These are phyloP conservation scores for Pimephales promelas DNA, from an alignment of 2,113 vertebrate genomes.

Conservation along the genomic window DNA sequence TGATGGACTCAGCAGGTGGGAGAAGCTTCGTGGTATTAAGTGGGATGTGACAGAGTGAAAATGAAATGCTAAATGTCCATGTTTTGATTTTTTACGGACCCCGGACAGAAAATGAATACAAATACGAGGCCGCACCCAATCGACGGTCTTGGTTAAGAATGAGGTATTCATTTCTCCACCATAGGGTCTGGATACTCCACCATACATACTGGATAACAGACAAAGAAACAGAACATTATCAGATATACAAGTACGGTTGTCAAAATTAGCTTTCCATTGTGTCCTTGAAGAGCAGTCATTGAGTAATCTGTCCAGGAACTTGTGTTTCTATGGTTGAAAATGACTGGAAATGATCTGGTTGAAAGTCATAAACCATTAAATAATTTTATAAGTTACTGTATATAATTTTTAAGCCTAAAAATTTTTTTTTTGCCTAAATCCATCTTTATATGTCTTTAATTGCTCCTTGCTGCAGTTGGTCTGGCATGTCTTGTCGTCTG, in stretches of 20 bases:
- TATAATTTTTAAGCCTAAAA: too few species aligned
- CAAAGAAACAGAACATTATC: conserved; percentile 31
- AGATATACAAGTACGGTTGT: conserved; percentile 5
- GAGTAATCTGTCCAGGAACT: conserved; percentile 20
- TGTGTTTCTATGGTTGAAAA: conserved; percentile 30
- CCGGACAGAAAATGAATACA: conserved; percentile 28
- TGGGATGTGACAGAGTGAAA: conserved; percentile 22
- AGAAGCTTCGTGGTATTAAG: conserved; percentile 18
- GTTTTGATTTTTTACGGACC: conserved; percentile 40
- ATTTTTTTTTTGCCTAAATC: too few species aligned
- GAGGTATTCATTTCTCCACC: conserved; percentile 1
- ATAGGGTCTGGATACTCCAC: not conserved
- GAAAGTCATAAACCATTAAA: too few species aligned
- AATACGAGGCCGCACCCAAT: conserved; percentile 1
- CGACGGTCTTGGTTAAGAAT: conserved; percentile 18
- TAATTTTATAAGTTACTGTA: too few species aligned
- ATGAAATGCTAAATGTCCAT: conserved; percentile 26
- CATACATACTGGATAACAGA: conserved; percentile 30
- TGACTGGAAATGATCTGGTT: conserved; percentile 28
- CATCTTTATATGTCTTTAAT: too few species aligned
- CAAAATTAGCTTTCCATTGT: conserved; percentile 39
- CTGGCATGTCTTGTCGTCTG: too few species aligned
- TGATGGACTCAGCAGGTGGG: conserved; percentile 41
- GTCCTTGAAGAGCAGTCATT: conserved; percentile 32
- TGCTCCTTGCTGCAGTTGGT: too few species aligned